A percentile compares a stretch with the other conserved stretches of the same genome.
These are phyloP conservation scores for Tautogolabrus adspersus DNA, from an alignment of 2,113 vertebrate genomes.

Conservation along the genomic window DNA sequence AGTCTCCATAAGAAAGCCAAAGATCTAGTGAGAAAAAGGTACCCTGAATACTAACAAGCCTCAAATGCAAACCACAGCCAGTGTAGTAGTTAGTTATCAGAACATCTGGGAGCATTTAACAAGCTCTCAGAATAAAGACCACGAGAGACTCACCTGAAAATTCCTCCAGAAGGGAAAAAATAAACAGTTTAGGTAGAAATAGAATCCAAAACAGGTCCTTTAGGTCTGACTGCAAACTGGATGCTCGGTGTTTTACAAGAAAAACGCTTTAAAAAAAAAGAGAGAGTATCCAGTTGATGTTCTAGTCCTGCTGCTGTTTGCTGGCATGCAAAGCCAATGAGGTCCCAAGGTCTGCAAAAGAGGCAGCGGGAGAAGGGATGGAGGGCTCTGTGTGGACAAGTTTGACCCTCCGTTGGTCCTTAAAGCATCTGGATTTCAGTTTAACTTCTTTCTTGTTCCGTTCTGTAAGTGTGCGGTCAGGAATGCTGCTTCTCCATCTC, in stretches of 20 bases:
- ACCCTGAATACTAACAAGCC: background rate
- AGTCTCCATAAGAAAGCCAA: background rate
- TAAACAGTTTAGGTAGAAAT: slow-evolving; percentile 4
- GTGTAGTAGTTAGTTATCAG: background rate
- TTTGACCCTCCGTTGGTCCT: slow-evolving; percentile 71
- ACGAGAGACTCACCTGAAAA: slow-evolving; percentile 77
- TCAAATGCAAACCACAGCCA: background rate
- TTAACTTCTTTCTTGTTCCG: slow-evolving; percentile 56
- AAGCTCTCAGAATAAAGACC: slow-evolving; percentile 32
- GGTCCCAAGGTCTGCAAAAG: slow-evolving; percentile 39
- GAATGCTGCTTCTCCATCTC: slow-evolving; percentile 77
- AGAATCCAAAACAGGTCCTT: slow-evolving; percentile 25
- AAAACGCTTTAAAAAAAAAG: slow-evolving; percentile 41
- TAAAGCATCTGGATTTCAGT: slow-evolving; percentile 79
- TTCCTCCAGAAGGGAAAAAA: slow-evolving; percentile 42
- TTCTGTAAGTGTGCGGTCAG: slow-evolving; percentile 66
- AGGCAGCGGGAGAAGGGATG: slow-evolving; percentile 45
- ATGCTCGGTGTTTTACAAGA: slow-evolving; percentile 54
- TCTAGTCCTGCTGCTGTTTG: slow-evolving; percentile 54
- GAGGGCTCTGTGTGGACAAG: slow-evolving; percentile 34
- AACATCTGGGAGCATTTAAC: slow-evolving; percentile 48
- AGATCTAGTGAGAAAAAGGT: background rate
- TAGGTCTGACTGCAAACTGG: slow-evolving; percentile 21
- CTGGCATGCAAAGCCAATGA: slow-evolving; percentile 58
- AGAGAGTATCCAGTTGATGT: slow-evolving; percentile 59